These are phyloP conservation scores for Temnothorax rugatulus DNA, from an alignment of 2,888 invertebrate genomes.

Conservation along the genomic window DNA sequence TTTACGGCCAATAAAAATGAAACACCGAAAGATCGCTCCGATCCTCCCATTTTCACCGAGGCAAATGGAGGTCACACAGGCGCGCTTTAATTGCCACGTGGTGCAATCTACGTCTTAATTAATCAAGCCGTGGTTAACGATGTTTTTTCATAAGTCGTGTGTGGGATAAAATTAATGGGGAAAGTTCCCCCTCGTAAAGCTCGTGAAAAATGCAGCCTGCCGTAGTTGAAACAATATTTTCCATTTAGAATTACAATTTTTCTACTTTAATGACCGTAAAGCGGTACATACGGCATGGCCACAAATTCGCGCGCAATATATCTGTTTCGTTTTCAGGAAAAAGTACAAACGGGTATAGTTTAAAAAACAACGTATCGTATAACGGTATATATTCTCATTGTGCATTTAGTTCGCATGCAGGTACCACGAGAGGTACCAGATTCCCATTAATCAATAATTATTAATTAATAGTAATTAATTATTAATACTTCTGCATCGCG, in stretches of 20 bases:
- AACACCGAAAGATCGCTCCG: not conserved
- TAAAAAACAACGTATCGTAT: not conserved
- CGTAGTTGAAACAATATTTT: slow-evolving; percentile 49
- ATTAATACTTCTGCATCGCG: not conserved
- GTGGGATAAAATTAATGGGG: slow-evolving; percentile 38
- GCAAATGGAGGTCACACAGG: slow-evolving; percentile 14
- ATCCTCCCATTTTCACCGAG: not conserved
- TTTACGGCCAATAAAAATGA: slow-evolving; percentile 14
- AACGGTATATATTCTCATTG: not conserved
- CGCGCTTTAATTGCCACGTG: slow-evolving; percentile 30
- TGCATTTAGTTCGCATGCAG: not conserved
- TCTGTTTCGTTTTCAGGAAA: slow-evolving; percentile 10
- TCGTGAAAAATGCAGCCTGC: slow-evolving; percentile 25
- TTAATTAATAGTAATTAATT: slow-evolving; percentile 9
- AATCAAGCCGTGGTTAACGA: slow-evolving; percentile 40
- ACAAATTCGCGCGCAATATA: slow-evolving; percentile 31
- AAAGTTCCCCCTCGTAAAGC: slow-evolving; percentile 21
- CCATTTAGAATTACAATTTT: slow-evolving; percentile 52
- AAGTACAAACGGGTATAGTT: slow-evolving; percentile 5
- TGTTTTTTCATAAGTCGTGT: slow-evolving; percentile 41
- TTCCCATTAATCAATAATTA: slow-evolving; percentile 21
- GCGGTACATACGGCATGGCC: not conserved
- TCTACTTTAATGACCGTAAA: slow-evolving; percentile 44
- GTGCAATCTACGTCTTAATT: slow-evolving; percentile 46
- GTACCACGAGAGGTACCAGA: not conserved